A percentile compares a stretch with the other conserved stretches of the same genome.
Conservation (phyloP, 92 coral and sea anemone species). For the Umimayanthus kanabou region DNA sequence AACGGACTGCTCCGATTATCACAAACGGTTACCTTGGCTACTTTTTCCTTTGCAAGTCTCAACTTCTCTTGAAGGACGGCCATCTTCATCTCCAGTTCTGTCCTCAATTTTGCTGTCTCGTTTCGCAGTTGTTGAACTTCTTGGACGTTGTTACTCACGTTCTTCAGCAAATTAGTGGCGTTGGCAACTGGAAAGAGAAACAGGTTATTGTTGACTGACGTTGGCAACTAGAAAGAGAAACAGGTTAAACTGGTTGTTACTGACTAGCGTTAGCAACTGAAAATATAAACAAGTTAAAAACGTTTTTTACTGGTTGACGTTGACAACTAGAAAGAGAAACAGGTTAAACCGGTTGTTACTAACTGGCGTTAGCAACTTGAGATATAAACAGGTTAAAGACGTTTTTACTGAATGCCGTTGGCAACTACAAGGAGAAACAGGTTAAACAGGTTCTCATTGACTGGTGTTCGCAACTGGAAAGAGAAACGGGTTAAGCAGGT, state of each 20-base stretch:
- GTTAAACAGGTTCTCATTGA: neutral
- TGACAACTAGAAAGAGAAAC: conserved; percentile 53
- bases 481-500: neutral
- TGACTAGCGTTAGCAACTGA: conserved; percentile 65
- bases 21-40: conserved; percentile 75
- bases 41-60: conserved; percentile 71
- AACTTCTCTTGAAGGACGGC: conserved; percentile 68
- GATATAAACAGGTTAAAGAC: too few relatives aligned
- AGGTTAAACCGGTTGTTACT: too few relatives aligned
- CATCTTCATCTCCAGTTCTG: conserved; percentile 65
- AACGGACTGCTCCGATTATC: neutral
- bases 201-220: conserved; percentile 28
- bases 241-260: too few relatives aligned
- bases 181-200: conserved; percentile 60
- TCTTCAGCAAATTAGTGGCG: conserved; percentile 52
- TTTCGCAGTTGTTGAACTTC: conserved; percentile 57
- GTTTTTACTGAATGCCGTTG: conserved; percentile 51
- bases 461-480: conserved; percentile 69
- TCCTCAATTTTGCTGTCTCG: conserved; percentile 60
- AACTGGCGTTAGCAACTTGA: too few relatives aligned
- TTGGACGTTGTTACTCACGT: conserved; percentile 54
- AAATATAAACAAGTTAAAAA: neutral
- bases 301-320: conserved; percentile 33
- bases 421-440: conserved; percentile 50
- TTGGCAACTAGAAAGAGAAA: conserved; percentile 58